Evolutionary conservation across 2,888 invertebrate genomes (phyloP), one percentile per base, ranked within the genome.

Genomic region (Norana najaformis): DNA sequence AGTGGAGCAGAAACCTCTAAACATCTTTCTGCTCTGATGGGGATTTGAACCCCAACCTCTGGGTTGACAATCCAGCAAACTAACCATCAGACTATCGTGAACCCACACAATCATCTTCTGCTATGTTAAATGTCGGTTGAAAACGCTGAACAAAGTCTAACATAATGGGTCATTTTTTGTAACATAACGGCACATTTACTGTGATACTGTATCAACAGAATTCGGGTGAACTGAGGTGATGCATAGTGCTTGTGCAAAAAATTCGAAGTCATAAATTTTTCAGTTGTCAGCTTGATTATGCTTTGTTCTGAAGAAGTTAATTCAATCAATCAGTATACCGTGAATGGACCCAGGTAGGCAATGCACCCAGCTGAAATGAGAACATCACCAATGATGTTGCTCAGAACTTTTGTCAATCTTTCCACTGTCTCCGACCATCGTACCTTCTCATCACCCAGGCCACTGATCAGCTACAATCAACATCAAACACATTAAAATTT

Each of bases 401-500:
- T 93, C 23, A 95, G 93, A 23, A 94, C 91, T 37, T 92, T 92
- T 83, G 94, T 93, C 53, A 95, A 92, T 30, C 92, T 93, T 39
- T 93, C 93, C 14, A 95, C 95, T n/a, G 95, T 94, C 89, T 94
- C 94, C 91, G 93, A 93, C 95, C 95, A 95, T 91, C 95, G 92
- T 30, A 93, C 93, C 91, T 95, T 95, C 92, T 95, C 95, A 93
- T 94, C 95, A 1, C 94, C 95, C 89, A 95, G 92, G 4, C 95
- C 95, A 91, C 94, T 94, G 89, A 92, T 92, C 89, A 92, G 90
- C 92, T 92, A 20, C 20, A 6, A 53, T 16, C 23, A 85, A 37
- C 35, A 36, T 36, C 6, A 69, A 69, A 14, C 18, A 41, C 41
- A 41, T 11, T 18, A 41, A 11, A 5, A 47, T 23, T 47, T 23